Base-by-base conservation (phyloP, 2,797 vertebrate species). In the Enteromius unitaeniatus region DNA sequence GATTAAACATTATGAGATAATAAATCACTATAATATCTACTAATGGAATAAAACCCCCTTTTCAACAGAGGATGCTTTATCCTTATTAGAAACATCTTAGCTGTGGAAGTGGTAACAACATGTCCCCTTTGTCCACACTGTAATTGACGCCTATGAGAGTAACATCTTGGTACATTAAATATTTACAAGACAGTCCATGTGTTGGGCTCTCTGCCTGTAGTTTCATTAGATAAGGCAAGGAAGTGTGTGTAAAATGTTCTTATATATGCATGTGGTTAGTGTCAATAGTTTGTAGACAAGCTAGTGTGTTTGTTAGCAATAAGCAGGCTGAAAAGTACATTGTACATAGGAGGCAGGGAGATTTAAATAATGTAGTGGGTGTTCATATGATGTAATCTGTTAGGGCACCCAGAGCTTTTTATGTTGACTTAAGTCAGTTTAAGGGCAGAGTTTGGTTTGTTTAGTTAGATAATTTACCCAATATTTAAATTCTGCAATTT, bases 281-380 rank as follows among this genome's bases (percentile, higher is more conserved):
- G 15, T 34, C 15, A 34, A 15, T 64, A 64, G 62, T 31, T 23
- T 37, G 72, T 87, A 89, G 89, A 91, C 89, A 91, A 86, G 84
- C 83, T 90, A 90, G 64, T 21, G 17, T 31, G 62, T 34, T 65
- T 31, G 62, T 34, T 65, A 60, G 11, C 23, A 28, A 62, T 13
- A 62, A 62, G 60, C 60, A 62, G 26, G 60, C 15, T 13, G 26
- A 15, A 28, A 62, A 28, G 13, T 62, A 28, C 58, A 28, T 62
- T 13, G 14, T 28, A 62, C 26, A 62, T 28, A 28, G 5, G 23
- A 55, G 60, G 14, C 60, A 31, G 60, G 13, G 6, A 26, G 60
- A 64, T 31, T 14, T 14, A 64, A 64, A 62, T 5, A 28, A 7
- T 17, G 0, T 31, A 23, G 14, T 26, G 11, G 23, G 10, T 4